A percentile compares a stretch with the other conserved stretches of the same genome.
These are phyloP conservation scores for Parambassis ranga DNA, from an alignment of 2,797 vertebrate genomes.

Conservation along the genomic window DNA sequence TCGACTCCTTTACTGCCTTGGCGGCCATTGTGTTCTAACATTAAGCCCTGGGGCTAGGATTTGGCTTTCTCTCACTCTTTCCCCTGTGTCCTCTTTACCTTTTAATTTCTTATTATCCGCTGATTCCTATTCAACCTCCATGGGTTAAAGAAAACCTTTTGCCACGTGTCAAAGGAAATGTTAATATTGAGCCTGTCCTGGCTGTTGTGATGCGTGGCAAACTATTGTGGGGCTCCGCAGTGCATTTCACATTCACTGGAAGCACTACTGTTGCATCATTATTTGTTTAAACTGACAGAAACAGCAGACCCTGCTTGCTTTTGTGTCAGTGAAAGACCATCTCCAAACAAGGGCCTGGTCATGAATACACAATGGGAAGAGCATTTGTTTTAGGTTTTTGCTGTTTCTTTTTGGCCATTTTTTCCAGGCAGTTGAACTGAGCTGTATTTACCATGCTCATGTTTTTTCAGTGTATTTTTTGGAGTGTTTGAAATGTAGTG, in stretches of 20 bases:
- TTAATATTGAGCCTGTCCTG: constrained; percentile 82
- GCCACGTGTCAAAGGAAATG: constrained; percentile 80
- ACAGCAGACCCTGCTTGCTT: constrained; percentile 65
- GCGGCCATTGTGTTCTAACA: constrained; percentile 87
- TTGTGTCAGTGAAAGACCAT: constrained; percentile 75
- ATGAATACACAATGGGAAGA: constrained; percentile 69
- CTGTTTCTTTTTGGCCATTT: constrained; percentile 53
- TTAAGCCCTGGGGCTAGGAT: constrained; percentile 88
- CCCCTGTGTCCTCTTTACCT: constrained; percentile 79
- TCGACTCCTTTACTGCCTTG: constrained; percentile 88
- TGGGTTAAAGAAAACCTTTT: constrained; percentile 81
- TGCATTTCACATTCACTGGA: constrained; percentile 75
- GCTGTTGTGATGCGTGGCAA: constrained; percentile 80
- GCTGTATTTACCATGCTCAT: constrained; percentile 44
- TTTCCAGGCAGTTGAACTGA: constrained; percentile 45
- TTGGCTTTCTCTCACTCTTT: constrained; percentile 78
- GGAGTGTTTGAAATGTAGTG: constrained; percentile 25
- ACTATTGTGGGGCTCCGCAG: constrained; percentile 65
- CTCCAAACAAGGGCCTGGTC: constrained; percentile 70
- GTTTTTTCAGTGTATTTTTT: too few species aligned
- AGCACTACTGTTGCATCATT: constrained; percentile 74
- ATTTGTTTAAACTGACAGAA: constrained; percentile 80
- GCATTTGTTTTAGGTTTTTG: constrained; percentile 66
- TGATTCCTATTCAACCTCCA: constrained; percentile 79
- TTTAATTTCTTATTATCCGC: constrained; percentile 85